These are phyloP conservation scores for Microplitis deprimator DNA, from an alignment of 2,888 invertebrate species.

Conservation along the genomic window DNA sequence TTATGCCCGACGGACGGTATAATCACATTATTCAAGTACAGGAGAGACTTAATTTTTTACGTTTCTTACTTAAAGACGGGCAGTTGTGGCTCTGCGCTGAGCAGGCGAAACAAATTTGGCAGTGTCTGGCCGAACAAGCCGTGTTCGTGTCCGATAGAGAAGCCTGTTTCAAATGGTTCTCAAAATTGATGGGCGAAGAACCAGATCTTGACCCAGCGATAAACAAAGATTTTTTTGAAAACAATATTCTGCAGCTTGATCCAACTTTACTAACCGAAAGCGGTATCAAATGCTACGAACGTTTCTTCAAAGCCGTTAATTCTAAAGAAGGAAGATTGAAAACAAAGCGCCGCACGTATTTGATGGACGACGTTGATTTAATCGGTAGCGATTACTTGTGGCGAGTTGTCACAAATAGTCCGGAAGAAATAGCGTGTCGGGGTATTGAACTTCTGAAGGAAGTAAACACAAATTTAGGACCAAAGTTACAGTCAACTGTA, in stretches of 20 bases:
- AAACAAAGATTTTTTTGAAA: constrained; percentile 95
- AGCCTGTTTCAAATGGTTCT: constrained; percentile 98
- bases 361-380: constrained; percentile 94
- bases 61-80: constrained; percentile 94
- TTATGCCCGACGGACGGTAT: constrained; percentile 90
- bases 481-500: constrained; percentile 83
- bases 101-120: constrained; percentile 98
- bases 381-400: constrained; percentile 97
- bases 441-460: constrained; percentile 93
- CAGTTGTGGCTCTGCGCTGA: constrained; percentile 97
- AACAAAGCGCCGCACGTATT: constrained; percentile 85
- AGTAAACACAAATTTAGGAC: constrained; percentile 94
- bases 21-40: constrained; percentile 94
- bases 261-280: constrained; percentile 93
- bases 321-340: constrained; percentile 94
- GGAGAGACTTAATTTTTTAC: constrained; percentile 92
- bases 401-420: constrained; percentile 91
- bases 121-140: constrained; percentile 93
- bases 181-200: constrained; percentile 96
- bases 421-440: constrained; percentile 92
- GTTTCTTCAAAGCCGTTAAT: constrained; percentile 96
- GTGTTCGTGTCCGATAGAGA: constrained; percentile 94
- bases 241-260: constrained; percentile 92
- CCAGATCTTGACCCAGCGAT: constrained; percentile 97
- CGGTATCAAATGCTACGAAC: constrained; percentile 91